Base-by-base conservation (phyloP, 2,888 invertebrate genomes). In the Sphaerophoria rueppellii region DNA sequence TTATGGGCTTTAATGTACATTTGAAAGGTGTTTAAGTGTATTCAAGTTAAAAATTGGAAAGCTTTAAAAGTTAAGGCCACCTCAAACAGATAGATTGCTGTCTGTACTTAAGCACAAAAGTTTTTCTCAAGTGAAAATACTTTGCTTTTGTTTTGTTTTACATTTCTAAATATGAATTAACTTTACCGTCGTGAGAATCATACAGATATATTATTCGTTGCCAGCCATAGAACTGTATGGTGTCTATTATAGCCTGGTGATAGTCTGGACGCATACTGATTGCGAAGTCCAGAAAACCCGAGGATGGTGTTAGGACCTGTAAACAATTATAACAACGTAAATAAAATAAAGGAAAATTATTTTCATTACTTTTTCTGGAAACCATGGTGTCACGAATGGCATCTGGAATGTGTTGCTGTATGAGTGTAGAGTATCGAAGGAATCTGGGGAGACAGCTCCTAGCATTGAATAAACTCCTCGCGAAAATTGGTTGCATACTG, bases 191-290 rank as follows among this genome's bases (percentile, higher is more conserved):
- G 88, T 96, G 95, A 54, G 95, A 95, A 92, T 96, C 95, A 91
- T 95, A 96, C 88, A 96, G 93, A 92, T 96, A 96, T 90, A 96
- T 95, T 89, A 96, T 94, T 91, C 94, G 94, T 88, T 94, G 93
- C 96, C 96, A 96, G 80, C 94, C 96, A 92, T 99, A 99, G 92
- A 96, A 96, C 87, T 95, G 94, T 89, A 99, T 97, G 78, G 98
- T 96, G 92, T 98, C 98, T 88, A 98, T 96, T 90, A 99, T 96
- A 78, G 99, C 98, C 89, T 95, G 96, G 92, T 98, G 97, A 92
- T 98, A 98, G 92, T 98, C 97, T 50, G 99, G 99, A 86, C 98
- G 94, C 95, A 99, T 96, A 91, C 97, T 97, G 89, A 98, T 96
- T 70, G 97, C 98, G 90, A 96, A 97, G 93, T 97, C 97, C 89